phyloP scores from a whole-genome alignment of 1,140 invertebrate species.

The Cydia fagiglandana region DNA sequence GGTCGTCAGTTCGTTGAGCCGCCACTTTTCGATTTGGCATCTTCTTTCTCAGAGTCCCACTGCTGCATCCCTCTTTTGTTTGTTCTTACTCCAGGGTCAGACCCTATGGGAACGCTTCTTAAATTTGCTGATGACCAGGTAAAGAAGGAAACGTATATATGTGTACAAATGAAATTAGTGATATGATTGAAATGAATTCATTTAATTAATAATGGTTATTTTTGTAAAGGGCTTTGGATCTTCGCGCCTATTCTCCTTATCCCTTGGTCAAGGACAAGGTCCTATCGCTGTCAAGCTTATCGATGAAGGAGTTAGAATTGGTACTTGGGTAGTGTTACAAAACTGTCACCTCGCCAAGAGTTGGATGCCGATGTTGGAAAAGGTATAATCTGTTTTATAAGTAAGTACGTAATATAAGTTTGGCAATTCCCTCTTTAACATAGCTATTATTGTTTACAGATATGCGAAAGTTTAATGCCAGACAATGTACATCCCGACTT shows the following conservation, averaged over 20 bases:
- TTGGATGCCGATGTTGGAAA: conserved; percentile 94
- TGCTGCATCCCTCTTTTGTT: conserved; percentile 93
- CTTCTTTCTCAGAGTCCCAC: conserved; percentile 91
- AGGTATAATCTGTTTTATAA: conserved; percentile 59
- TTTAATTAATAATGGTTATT: neutral
- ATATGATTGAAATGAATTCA: neutral
- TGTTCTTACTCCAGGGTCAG: conserved; percentile 94
- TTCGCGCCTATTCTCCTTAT: conserved; percentile 90
- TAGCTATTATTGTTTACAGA: conserved; percentile 65
- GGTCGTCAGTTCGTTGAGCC: conserved; percentile 91
- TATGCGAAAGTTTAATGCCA: conserved; percentile 88
- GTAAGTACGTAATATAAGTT: neutral
- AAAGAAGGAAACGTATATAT: neutral
- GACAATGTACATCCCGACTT: conserved; percentile 93
- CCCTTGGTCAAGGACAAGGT: conserved; percentile 96
- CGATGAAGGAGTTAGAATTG: conserved; percentile 88
- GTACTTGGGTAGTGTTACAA: conserved; percentile 96
- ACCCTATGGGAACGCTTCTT: conserved; percentile 91
- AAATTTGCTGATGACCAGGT: conserved; percentile 94
- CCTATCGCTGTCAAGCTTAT: conserved; percentile 94
- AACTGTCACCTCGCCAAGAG: conserved; percentile 97
- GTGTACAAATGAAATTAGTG: neutral
- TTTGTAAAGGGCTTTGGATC: conserved; percentile 85
- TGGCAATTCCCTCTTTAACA: neutral
- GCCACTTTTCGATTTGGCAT: conserved; percentile 92